Conservation (phyloP, 2,888 invertebrate genomes). For the Drosophila limbata region DNA sequence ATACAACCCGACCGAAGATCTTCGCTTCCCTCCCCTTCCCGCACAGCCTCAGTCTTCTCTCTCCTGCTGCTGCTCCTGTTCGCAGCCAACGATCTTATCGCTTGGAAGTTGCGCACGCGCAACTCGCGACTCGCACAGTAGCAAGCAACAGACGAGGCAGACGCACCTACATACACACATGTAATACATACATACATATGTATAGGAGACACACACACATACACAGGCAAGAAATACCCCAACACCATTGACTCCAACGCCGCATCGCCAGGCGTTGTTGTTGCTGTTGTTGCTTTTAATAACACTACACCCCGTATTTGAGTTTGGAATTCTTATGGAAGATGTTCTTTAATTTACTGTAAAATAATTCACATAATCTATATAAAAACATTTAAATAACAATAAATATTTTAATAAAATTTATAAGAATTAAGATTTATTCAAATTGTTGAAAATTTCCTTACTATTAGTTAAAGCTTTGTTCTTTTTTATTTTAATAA, state of each 20-base stretch:
- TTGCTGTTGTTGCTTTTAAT: background rate
- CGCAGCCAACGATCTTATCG: constrained; percentile 64
- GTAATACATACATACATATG: background rate
- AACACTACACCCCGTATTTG: constrained; percentile 1
- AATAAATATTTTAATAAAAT: too few species aligned
- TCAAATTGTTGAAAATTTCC: too few species aligned
- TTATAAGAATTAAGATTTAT: too few species aligned
- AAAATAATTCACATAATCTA: background rate
- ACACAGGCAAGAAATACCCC: background rate
- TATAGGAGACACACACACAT: background rate
- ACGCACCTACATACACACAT: constrained; percentile 41
- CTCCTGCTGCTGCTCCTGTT: constrained; percentile 9
- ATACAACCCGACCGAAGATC: background rate
- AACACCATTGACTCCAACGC: constrained; percentile 15
- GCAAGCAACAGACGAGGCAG: constrained; percentile 22
- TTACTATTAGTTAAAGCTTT: too few species aligned
- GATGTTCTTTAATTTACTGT: background rate
- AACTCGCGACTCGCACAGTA: constrained; percentile 53
- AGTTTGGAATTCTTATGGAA: background rate
- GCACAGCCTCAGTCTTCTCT: background rate
- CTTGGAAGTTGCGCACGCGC: constrained; percentile 73
- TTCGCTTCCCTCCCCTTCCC: background rate
- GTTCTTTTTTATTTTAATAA: too few species aligned
- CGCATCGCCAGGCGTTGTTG: constrained; percentile 3
- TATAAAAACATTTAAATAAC: too few species aligned